Percentiles rank a stretch among this genome's conserved stretches.
Evolutionary conservation across 2,888 invertebrate genomes (phyloP).

Genomic region (Clitarchus hookeri): DNA sequence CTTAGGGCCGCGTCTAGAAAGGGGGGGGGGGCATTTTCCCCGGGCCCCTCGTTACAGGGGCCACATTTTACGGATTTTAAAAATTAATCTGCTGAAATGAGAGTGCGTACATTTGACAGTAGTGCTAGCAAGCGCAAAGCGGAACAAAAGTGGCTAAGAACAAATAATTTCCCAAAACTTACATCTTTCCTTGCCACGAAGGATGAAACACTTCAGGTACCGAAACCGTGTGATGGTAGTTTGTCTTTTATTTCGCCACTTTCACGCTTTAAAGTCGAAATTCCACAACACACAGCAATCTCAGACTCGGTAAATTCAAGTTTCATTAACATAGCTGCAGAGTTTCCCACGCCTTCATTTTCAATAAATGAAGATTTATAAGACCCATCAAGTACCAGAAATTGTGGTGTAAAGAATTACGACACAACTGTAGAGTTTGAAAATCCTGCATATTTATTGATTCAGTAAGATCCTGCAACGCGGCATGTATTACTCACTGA

Average conservation of each 20-base stretch:
- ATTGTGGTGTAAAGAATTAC: not conserved
- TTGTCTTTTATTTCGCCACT: not conserved
- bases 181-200: not conserved
- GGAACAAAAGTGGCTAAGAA: not conserved
- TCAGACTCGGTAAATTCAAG: not conserved
- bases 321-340: not conserved
- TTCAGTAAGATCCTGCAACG: conserved; percentile 16
- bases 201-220: no score
- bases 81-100: not conserved
- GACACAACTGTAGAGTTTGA: not conserved
- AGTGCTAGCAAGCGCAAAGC: not conserved
- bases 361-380: not conserved
- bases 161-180: not conserved
- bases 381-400: not conserved
- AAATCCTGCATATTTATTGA: not conserved
- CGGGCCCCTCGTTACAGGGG: no score
- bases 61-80: no score
- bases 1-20: no score
- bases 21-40: no score
- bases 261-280: not conserved
- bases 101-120: not conserved
- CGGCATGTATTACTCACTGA: not conserved
- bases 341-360: not conserved
- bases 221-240: no score
- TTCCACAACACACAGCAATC: not conserved